phyloP scores from a whole-genome alignment of 1,140 invertebrate species.

The Cotesia vestalis region DNA sequence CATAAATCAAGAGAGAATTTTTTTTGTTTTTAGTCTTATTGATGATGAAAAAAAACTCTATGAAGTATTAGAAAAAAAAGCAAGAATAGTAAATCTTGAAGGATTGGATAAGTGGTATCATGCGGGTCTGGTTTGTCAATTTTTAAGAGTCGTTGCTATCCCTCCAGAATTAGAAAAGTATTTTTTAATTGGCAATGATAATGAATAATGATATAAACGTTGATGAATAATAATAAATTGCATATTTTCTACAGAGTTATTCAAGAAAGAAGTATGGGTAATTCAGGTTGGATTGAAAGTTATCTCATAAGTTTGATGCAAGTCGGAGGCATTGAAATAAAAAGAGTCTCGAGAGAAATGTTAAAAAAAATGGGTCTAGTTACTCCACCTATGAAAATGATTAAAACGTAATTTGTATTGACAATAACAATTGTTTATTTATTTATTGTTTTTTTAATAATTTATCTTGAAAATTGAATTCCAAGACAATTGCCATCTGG shows the following conservation, averaged over 20 bases:
- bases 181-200: constrained; percentile 24
- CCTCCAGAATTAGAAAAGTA: constrained; percentile 72
- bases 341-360: constrained; percentile 54
- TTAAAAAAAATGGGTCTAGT: constrained; percentile 58
- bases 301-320: constrained; percentile 70
- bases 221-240: neutral
- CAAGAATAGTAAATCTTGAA: constrained; percentile 50
- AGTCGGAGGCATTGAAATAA: constrained; percentile 61
- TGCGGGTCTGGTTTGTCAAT: constrained; percentile 70
- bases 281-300: constrained; percentile 74
- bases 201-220: too few relatives aligned
- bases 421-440: neutral
- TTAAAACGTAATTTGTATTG: constrained; percentile 54
- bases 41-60: constrained; percentile 46
- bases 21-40: constrained; percentile 55
- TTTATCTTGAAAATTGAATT: constrained; percentile 5
- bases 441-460: constrained; percentile 15
- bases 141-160: constrained; percentile 69
- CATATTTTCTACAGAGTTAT: constrained; percentile 60
- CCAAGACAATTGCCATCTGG: constrained; percentile 11
- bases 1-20: constrained; percentile 47
- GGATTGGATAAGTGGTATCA: constrained; percentile 68
- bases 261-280: constrained; percentile 69
- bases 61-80: constrained; percentile 39
- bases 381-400: constrained; percentile 56